Percentiles rank a stretch among this genome's conserved stretches.
These are phyloP conservation scores for Dendronephthya gigantea DNA, from an alignment of 64 coral and sea anemone genomes.

Conservation along the genomic window DNA sequence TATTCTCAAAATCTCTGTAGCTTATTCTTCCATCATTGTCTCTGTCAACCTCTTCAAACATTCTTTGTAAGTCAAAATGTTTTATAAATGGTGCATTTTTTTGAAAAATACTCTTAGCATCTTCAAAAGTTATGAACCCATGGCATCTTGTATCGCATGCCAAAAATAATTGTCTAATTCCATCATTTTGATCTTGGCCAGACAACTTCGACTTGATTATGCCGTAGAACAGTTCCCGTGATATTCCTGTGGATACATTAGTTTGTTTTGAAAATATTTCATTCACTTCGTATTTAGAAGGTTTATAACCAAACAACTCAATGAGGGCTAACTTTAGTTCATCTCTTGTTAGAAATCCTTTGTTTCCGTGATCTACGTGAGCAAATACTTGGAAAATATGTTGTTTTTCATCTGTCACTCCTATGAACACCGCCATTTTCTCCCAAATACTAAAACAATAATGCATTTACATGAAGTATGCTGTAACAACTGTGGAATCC, in stretches of 20 bases:
- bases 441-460: too few relatives aligned
- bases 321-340: not conserved
- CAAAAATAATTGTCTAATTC: constrained; percentile 85
- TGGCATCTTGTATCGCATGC: constrained; percentile 70
- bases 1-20: constrained; percentile 90
- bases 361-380: not conserved
- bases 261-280: constrained; percentile 6
- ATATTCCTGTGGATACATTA: not conserved
- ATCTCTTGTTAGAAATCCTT: constrained; percentile 2
- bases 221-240: not conserved
- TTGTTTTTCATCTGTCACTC: not conserved
- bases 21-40: constrained; percentile 79
- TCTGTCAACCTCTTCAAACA: constrained; percentile 75
- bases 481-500: not conserved
- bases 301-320: constrained; percentile 6
- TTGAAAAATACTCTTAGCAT: constrained; percentile 52
- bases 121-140: constrained; percentile 79
- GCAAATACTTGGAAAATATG: not conserved
- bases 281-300: constrained; percentile 14
- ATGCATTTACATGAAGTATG: not conserved
- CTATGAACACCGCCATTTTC: not conserved
- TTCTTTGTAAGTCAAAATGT: constrained; percentile 43
- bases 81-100: constrained; percentile 71
- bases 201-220: constrained; percentile 32
- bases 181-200: constrained; percentile 64